These are phyloP conservation scores for Antennarius striatus DNA, from an alignment of 2,113 vertebrate species.

Conservation along the genomic window DNA sequence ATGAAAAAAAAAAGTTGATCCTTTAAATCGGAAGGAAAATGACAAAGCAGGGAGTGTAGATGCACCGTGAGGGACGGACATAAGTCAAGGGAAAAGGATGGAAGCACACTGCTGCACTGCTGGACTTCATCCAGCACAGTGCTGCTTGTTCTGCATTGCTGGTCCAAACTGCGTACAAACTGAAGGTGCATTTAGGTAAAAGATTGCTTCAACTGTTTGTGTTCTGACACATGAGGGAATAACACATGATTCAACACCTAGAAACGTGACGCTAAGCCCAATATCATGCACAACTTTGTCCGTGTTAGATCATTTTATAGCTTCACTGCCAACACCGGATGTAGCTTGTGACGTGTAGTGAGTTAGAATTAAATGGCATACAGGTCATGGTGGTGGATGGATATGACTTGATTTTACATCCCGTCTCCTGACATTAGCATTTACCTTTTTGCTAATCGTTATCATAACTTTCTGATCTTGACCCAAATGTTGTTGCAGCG, in stretches of 20 bases:
- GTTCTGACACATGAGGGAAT: conserved; percentile 1
- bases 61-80: not conserved
- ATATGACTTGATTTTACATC: not conserved
- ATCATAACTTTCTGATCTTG: not conserved
- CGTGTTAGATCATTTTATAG: no score
- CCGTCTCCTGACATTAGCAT: not conserved
- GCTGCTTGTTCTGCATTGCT: conserved; percentile 56
- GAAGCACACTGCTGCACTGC: conserved; percentile 4
- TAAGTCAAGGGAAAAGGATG: conserved; percentile 12
- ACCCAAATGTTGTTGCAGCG: no score
- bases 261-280: not conserved
- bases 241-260: not conserved
- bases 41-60: not conserved
- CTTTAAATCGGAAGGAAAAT: conserved; percentile 1
- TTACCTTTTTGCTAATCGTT: not conserved
- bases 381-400: not conserved
- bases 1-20: not conserved
- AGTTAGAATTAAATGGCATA: not conserved
- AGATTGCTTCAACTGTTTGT: not conserved
- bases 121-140: conserved; percentile 51
- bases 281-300: not conserved
- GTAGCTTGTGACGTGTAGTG: not conserved
- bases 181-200: not conserved
- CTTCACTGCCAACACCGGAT: not conserved
- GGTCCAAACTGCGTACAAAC: conserved; percentile 4